Evolutionary conservation across 2,888 invertebrate genomes (phyloP), one percentile per base, ranked within the genome.

Genomic region (Cataglyphis cursor): DNA sequence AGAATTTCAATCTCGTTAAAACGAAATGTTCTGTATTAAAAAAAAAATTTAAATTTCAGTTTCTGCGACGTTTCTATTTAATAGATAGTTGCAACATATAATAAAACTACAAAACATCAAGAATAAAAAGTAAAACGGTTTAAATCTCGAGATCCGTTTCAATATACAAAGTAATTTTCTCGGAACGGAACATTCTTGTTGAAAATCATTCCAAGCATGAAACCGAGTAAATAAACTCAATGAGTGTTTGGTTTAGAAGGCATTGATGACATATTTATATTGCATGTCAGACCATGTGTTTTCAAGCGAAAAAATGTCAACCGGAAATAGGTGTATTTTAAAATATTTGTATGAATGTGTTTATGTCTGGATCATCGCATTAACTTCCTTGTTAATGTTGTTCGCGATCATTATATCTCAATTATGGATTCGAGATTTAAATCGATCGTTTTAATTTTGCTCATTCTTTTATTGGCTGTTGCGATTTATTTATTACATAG

Each of bases 241-340:
- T 24, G 24, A 57, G 15, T 38, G 70, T 57, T 72, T 24, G 12
- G n/a, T 51, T 51, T 8, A n/a, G 28, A n/a, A 72, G 18, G 38
- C 5, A 41, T 28, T 44, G 73, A 72, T 57, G 72, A 68, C 12
- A 68, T 24, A 18, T 72, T 38, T 10, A 57, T 44, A 51, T 31
- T 31, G 44, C 31, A 12, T 48, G 21, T 74, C 15, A 41, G 21
- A 44, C n/a, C 59, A 44, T 44, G 62, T 48, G 48, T 35, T 74
- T 44, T 15, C 12, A 54, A 28, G 8, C 3, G 38, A 18, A 6
- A 21, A 31, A 18, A 21, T 44, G 31, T 12, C 21, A 31, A 62
- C 15, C 28, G 24, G 48, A 74, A 74, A 74, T 74, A 62, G 38
- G 12, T 57, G 15, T 62, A 15, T 31, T 62, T 15, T n/a, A 54